These are phyloP conservation scores for Acanthisitta chloris DNA, from an alignment of 2,113 vertebrate species.

Conservation along the genomic window DNA sequence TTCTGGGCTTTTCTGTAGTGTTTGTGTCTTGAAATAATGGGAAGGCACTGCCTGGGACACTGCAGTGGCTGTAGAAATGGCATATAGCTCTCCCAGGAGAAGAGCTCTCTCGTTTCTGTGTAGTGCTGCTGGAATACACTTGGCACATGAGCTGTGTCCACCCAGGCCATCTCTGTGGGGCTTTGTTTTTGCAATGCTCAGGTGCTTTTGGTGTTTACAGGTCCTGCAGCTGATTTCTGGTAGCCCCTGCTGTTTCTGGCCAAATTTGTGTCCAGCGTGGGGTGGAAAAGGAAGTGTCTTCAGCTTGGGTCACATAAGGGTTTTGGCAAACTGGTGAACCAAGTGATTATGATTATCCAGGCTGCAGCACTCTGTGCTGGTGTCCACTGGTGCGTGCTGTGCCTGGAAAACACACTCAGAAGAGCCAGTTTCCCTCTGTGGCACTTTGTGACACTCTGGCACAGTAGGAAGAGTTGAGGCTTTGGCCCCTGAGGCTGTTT, in stretches of 20 bases:
- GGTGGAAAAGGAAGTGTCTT: background rate
- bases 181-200: background rate
- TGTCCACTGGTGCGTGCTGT: background rate
- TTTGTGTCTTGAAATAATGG: background rate
- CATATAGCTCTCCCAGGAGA: background rate
- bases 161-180: background rate
- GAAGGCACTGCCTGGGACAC: background rate
- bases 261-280: background rate
- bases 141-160: background rate
- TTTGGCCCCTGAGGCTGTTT: background rate
- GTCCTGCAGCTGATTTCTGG: background rate
- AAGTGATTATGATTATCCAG: accelerated
- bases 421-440: background rate
- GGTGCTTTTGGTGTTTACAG: background rate
- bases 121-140: background rate
- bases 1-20: background rate
- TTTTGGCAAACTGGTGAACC: background rate
- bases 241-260: background rate
- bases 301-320: accelerated
- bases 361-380: background rate
- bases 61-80: background rate
- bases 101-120: background rate
- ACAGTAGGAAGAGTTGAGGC: background rate
- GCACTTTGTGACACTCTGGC: background rate
- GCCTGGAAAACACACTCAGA: accelerated